A percentile compares a stretch with the other conserved stretches of the same genome.
phyloP scores from a whole-genome alignment of 1,140 invertebrate species.

The Ylistrum balloti region DNA sequence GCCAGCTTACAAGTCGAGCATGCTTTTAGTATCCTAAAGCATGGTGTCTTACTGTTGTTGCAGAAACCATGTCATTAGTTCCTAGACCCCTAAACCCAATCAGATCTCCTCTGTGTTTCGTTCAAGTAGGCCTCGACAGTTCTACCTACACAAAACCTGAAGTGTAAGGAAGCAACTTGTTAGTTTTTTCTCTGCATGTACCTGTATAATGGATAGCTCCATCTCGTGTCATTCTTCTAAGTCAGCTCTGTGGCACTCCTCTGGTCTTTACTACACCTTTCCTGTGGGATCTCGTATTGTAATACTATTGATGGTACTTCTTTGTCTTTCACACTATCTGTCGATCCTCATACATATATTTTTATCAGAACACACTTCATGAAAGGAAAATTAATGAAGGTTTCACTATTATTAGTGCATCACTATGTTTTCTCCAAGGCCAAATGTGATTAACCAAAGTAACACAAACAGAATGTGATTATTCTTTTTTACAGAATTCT shows the following conservation, averaged over 20 bases:
- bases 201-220: not conserved
- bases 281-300: not conserved
- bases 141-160: not conserved
- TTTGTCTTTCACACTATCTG: not conserved
- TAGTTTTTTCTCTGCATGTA: not conserved
- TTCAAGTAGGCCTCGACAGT: not conserved
- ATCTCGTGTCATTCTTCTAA: not conserved
- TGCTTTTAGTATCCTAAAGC: not conserved
- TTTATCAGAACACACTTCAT: not conserved
- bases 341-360: too few relatives aligned
- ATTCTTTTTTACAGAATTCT: too few relatives aligned
- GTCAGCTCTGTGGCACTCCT: not conserved
- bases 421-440: not conserved
- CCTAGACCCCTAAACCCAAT: not conserved
- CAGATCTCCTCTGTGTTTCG: not conserved
- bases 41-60: not conserved
- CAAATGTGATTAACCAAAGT: not conserved
- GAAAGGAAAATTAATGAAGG: not conserved
- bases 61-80: not conserved
- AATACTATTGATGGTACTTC: too few relatives aligned
- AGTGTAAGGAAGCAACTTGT: too few relatives aligned
- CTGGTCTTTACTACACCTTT: not conserved
- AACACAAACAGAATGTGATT: too few relatives aligned
- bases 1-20: conserved; percentile 24
- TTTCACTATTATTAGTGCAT: too few relatives aligned